These are phyloP conservation scores for Drosophila sechellia DNA, from an alignment of 1,140 invertebrate genomes.

Conservation along the genomic window DNA sequence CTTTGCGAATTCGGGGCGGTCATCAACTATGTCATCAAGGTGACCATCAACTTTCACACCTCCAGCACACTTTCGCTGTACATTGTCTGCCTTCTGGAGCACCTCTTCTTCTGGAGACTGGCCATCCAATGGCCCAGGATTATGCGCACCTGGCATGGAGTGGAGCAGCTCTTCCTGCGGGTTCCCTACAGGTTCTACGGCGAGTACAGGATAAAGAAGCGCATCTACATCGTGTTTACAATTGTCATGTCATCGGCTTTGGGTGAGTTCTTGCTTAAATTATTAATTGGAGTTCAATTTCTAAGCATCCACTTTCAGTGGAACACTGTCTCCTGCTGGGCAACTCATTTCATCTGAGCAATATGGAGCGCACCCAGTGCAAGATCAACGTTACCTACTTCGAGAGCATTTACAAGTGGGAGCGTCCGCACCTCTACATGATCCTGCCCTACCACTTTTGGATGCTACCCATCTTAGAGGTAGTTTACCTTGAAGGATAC, in stretches of 20 bases:
- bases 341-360: slow-evolving; percentile 71
- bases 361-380: slow-evolving; percentile 72
- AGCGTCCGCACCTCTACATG: slow-evolving; percentile 65
- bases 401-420: slow-evolving; percentile 73
- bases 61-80: slow-evolving; percentile 70
- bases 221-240: slow-evolving; percentile 64
- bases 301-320: slow-evolving; percentile 28
- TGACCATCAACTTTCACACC: slow-evolving; percentile 67
- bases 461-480: slow-evolving; percentile 68
- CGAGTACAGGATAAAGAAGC: slow-evolving; percentile 67
- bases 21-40: slow-evolving; percentile 46
- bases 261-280: slow-evolving; percentile 31
- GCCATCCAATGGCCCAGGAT: slow-evolving; percentile 70
- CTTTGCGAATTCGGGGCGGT: slow-evolving; percentile 62
- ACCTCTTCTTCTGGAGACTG: slow-evolving; percentile 75
- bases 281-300: no score
- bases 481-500: background rate
- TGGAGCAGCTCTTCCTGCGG: slow-evolving; percentile 69
- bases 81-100: slow-evolving; percentile 73
- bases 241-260: slow-evolving; percentile 65
- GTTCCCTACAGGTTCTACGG: slow-evolving; percentile 73
- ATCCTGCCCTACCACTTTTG: slow-evolving; percentile 67
- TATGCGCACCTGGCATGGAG: slow-evolving; percentile 59
- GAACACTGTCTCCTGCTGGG: slow-evolving; percentile 66
- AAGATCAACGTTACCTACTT: slow-evolving; percentile 71